Evolutionary conservation across 1,140 invertebrate genomes (phyloP), one percentile per base, ranked within the genome.

Genomic region (Lepidurus apus): DNA sequence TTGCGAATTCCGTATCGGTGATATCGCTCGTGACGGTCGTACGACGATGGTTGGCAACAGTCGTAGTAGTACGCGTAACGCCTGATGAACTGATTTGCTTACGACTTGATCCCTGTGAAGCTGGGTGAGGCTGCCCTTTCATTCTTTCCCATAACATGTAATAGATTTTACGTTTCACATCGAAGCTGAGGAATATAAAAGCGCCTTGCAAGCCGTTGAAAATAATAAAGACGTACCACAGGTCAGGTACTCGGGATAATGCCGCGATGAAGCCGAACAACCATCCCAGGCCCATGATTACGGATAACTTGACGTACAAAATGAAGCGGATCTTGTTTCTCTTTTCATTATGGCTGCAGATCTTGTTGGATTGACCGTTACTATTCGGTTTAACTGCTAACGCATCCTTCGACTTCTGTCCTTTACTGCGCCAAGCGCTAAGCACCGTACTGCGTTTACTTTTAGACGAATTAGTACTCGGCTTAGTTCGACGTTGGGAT

Each of bases 241-340:
- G 81, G 45, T 43, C 43, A 0, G 78, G 79, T 26, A 81, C 53
- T 75, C 74, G 65, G 24, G 81, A 44, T 13, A 85, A 76, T 8
- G 84, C 82, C 11, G 87, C 84, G 1, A 87, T 26, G 53, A 87
- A 85, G 1, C 85, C 87, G 26, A 86, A 83, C 21, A 85, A 82
- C 88, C 88, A 89, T 0, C 87, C 86, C 10, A 88, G 74, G 1
- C 87, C 87, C 85, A 88, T 86, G 11, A 88, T 85, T 0, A 85
- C 79, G 7, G 85, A 85, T 2, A 89, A 81, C 78, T 88, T 88
- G 10, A 87, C 80, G 82, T 88, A 88, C 7, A 88, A 80, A 47
- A 85, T 82, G n/a, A 87, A 83, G 6, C 84, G 82, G 7, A 82
- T 79, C 45, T 82, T 76, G 65, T 85, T 84, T 26, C 74, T 75